A percentile compares a stretch with the other conserved stretches of the same genome.
Conservation (phyloP, 2,888 invertebrate species). For the Nasonovia ribisnigri region DNA sequence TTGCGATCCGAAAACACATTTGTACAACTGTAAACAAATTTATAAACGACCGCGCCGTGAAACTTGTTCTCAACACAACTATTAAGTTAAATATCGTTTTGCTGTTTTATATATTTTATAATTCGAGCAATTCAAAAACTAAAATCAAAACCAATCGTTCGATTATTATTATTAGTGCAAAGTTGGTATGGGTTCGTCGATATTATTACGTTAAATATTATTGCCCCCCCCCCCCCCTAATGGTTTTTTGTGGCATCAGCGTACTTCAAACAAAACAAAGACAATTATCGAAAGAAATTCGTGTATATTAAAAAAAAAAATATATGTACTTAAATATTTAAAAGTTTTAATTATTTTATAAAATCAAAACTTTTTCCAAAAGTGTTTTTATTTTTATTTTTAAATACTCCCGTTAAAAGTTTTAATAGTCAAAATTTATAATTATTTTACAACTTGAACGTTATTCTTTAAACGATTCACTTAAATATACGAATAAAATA, state of each 20-base stretch:
- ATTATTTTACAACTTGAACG: background rate
- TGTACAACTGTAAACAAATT: background rate
- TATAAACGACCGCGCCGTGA: background rate
- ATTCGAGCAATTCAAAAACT: background rate
- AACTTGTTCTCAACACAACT: background rate
- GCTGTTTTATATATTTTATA: background rate
- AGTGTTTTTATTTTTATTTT: slow-evolving; percentile 31
- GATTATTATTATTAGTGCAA: background rate
- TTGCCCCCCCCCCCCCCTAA: background rate
- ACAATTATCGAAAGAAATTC: background rate
- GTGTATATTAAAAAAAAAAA: background rate
- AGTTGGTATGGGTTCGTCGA: background rate
- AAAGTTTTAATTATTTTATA: slow-evolving; percentile 34
- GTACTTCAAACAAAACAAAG: background rate
- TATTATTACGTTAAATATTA: background rate
- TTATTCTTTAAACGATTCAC: slow-evolving; percentile 29
- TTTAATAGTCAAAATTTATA: slow-evolving; percentile 15
- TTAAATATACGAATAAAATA: background rate
- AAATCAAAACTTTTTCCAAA: slow-evolving; percentile 27
- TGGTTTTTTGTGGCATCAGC: background rate
- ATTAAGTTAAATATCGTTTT: background rate
- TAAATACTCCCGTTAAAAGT: background rate
- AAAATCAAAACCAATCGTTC: background rate
- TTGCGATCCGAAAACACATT: slow-evolving; percentile 34
- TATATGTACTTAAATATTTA: background rate